phyloP scores from a whole-genome alignment of 2,888 invertebrate species.

The Aromia moschata region DNA sequence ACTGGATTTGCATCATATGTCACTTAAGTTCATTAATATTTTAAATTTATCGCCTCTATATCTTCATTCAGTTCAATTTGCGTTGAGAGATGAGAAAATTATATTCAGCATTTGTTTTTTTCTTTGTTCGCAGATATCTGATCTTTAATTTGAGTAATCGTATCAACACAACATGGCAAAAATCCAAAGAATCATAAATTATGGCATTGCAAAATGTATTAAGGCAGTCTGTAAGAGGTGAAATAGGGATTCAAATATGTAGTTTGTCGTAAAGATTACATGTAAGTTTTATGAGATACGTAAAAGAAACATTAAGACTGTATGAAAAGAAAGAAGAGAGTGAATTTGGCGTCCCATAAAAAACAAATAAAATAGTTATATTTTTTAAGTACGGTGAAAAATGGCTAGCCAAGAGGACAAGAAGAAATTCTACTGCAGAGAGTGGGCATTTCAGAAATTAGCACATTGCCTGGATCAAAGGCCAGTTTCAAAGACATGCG shows the following conservation, averaged over 20 bases:
- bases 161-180: constrained; percentile 34
- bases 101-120: constrained; percentile 13
- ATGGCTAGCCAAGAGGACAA: constrained; percentile 67
- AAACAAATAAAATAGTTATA: constrained; percentile 45
- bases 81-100: constrained; percentile 6
- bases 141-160: constrained; percentile 11
- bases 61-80: constrained; percentile 24
- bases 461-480: constrained; percentile 91
- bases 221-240: constrained; percentile 33
- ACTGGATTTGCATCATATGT: constrained; percentile 44
- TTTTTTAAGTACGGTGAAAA: constrained; percentile 31
- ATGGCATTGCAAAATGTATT: constrained; percentile 23
- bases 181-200: constrained; percentile 26
- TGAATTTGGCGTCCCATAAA: constrained; percentile 42
- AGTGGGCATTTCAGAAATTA: constrained; percentile 96
- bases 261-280: constrained; percentile 31
- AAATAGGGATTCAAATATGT: constrained; percentile 41
- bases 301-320: constrained; percentile 47
- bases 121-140: constrained; percentile 31
- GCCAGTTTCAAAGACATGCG: constrained; percentile 84
- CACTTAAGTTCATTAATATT: constrained; percentile 32
- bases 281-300: constrained; percentile 39
- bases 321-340: constrained; percentile 39
- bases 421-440: constrained; percentile 87
- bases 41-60: constrained; percentile 30